Conservation (phyloP, 2,113 vertebrate species). For the Vulpes ferrilata region DNA sequence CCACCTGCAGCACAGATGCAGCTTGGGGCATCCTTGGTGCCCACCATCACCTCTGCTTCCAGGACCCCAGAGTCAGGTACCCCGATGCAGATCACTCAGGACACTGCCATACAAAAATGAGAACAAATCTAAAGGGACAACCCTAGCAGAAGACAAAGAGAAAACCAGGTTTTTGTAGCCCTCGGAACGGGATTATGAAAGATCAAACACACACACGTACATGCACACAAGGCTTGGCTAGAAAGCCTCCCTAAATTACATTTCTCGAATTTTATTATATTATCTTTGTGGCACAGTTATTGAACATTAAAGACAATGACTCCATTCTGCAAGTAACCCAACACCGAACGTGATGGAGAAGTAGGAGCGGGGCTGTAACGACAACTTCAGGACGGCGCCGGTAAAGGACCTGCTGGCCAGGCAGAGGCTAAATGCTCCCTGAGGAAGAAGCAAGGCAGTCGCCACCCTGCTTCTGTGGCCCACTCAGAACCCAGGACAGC, state of each 20-base stretch:
- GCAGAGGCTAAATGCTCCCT: constrained; percentile 47
- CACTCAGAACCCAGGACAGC: not conserved
- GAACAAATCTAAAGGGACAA: constrained; percentile 76
- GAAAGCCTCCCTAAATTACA: constrained; percentile 87
- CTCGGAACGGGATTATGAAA: constrained; percentile 84
- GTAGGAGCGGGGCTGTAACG: constrained; percentile 76
- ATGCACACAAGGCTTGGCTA: constrained; percentile 70
- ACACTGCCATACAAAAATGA: constrained; percentile 14
- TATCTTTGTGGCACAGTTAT: constrained; percentile 88
- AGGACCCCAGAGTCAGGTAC: not conserved
- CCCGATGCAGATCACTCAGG: constrained; percentile 64
- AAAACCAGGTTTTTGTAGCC: constrained; percentile 76
- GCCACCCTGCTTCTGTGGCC: not conserved
- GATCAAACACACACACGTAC: constrained; percentile 69
- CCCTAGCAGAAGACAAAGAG: constrained; percentile 57
- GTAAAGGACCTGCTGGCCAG: constrained; percentile 57
- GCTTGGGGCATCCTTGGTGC: not conserved
- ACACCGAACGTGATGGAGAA: constrained; percentile 86
- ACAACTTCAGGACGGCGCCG: constrained; percentile 44
- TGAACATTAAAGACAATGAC: constrained; percentile 89
- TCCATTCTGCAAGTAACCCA: constrained; percentile 87
- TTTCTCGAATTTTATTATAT: constrained; percentile 88
- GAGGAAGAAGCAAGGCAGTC: not conserved
- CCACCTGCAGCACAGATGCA: not conserved
- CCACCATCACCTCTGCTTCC: constrained; percentile 23